Percentiles rank a stretch among this genome's conserved stretches.
phyloP scores from a whole-genome alignment of 2,113 vertebrate species.

The Xyliphius kryptos region DNA sequence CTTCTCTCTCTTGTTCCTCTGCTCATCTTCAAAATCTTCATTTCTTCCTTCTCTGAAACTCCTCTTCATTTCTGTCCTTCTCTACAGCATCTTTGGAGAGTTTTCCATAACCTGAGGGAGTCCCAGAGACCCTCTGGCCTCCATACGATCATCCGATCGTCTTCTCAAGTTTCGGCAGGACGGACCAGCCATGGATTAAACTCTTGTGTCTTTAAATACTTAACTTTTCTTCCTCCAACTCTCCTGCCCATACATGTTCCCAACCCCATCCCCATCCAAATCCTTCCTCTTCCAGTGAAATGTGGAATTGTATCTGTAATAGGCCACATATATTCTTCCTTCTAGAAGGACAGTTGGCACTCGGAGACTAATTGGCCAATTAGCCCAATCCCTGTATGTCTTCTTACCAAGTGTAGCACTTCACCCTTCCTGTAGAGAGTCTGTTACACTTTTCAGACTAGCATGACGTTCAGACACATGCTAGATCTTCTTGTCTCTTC shows the following conservation, averaged over 20 bases:
- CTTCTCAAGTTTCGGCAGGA: conserved; percentile 16
- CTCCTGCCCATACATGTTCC: neutral
- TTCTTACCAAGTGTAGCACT: conserved; percentile 47
- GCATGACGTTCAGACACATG: conserved; percentile 17
- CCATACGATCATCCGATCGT: neutral
- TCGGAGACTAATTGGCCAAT: conserved; percentile 23
- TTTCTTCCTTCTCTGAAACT: neutral
- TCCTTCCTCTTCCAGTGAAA: no score
- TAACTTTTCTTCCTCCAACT: neutral
- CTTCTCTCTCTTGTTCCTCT: conserved; percentile 1
- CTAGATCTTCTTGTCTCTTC: neutral
- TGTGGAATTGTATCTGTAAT: neutral
- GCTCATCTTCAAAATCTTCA: neutral
- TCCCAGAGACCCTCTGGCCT: conserved; percentile 23
- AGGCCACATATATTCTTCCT: conserved; percentile 5
- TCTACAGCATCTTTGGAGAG: conserved; percentile 68
- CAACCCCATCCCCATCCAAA: no score
- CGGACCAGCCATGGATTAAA: conserved; percentile 12
- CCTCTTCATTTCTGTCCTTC: conserved; percentile 23
- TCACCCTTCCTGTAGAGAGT: conserved; percentile 42
- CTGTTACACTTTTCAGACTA: conserved; percentile 27
- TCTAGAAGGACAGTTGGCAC: conserved; percentile 16
- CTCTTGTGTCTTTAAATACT: neutral
- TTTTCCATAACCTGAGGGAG: conserved; percentile 56
- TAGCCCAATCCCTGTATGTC: conserved; percentile 38